A percentile compares a stretch with the other conserved stretches of the same genome.
phyloP scores from a whole-genome alignment of 2,797 vertebrate species.

The Mormyrus hasselquistii region DNA sequence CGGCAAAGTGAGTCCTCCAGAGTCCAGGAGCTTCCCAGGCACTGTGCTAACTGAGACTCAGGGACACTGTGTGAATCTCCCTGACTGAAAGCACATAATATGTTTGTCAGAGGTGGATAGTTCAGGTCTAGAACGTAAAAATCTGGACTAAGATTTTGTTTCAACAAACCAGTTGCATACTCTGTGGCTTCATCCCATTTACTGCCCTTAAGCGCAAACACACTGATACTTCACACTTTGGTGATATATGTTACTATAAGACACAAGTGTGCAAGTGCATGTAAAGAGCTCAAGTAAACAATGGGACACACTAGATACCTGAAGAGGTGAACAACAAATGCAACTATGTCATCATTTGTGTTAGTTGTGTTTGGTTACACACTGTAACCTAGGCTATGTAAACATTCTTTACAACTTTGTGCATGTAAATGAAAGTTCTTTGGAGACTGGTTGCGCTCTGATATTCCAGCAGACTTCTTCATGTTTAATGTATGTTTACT shows the following conservation, averaged over 20 bases:
- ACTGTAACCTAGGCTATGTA: neutral
- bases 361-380: neutral
- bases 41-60: neutral
- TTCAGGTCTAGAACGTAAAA: neutral
- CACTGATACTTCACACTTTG: neutral
- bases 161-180: neutral
- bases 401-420: neutral
- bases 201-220: neutral
- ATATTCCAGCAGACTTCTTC: neutral
- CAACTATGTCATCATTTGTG: neutral
- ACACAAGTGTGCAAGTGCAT: neutral
- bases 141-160: neutral
- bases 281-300: neutral
- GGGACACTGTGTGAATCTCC: neutral
- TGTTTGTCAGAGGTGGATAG: neutral
- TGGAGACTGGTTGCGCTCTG: neutral
- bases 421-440: neutral
- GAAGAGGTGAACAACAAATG: neutral
- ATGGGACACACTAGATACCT: neutral
- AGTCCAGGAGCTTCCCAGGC: neutral
- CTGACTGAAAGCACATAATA: neutral
- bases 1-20: neutral
- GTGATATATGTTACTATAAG: neutral
- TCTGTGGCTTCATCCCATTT: neutral
- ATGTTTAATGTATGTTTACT: neutral